Conservation (phyloP, 2,797 vertebrate species). For the Delichon dasypus region DNA sequence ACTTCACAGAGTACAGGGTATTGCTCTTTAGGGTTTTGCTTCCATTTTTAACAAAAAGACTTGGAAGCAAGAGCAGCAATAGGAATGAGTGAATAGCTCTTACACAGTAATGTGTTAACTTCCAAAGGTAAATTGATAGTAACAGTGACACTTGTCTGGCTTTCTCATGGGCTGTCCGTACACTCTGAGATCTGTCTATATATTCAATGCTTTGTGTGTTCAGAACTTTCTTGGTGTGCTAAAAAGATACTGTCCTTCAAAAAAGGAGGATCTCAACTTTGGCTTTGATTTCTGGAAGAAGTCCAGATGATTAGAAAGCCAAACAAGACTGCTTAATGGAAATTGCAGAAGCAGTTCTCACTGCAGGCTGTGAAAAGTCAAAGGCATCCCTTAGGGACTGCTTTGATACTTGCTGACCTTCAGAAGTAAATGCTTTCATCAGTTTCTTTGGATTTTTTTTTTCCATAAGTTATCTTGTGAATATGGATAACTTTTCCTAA, state of each 20-base stretch:
- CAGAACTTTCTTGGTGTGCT: background rate
- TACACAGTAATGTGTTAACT: background rate
- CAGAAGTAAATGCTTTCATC: conserved; percentile 37
- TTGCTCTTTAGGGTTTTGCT: background rate
- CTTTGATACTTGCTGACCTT: conserved; percentile 52
- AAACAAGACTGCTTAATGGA: conserved; percentile 54
- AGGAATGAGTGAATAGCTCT: background rate
- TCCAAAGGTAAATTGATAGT: background rate
- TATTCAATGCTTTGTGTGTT: background rate
- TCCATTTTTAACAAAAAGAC: background rate
- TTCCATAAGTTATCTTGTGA: background rate
- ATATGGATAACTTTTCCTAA: conserved; percentile 1
- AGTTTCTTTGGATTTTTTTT: background rate
- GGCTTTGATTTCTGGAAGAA: conserved; percentile 48
- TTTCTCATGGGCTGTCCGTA: background rate
- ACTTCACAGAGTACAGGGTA: background rate
- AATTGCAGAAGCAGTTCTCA: conserved; percentile 46
- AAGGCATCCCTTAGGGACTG: conserved; percentile 25
- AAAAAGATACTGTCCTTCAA: conserved; percentile 15
- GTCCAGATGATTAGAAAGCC: conserved; percentile 57
- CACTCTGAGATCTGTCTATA: background rate
- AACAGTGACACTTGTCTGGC: background rate
- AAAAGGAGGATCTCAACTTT: conserved; percentile 8
- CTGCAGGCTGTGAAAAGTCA: conserved; percentile 36
- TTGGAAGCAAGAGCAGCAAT: background rate